Evolutionary conservation across 2,113 vertebrate genomes (phyloP).

Genomic region (Cyprinodon variegatus): DNA sequence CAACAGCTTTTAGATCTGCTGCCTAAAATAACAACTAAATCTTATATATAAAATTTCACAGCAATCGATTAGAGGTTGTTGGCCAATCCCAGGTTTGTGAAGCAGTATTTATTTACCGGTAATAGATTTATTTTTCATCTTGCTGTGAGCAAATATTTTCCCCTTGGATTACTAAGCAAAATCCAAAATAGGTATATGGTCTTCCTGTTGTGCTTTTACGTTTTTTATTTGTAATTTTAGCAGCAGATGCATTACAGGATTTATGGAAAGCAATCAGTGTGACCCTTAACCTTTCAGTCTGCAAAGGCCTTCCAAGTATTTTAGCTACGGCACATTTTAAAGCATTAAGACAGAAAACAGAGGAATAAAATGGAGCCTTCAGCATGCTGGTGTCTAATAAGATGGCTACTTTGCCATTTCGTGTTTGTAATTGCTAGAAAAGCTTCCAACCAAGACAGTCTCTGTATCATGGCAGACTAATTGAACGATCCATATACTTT

Average conservation of each 20-base stretch:
- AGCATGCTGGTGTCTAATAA: background rate
- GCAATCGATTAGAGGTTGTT: background rate
- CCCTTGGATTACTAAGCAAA: background rate
- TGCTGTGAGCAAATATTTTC: background rate
- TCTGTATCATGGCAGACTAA: background rate
- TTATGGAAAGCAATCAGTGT: background rate
- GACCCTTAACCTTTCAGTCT: background rate
- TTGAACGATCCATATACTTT: background rate
- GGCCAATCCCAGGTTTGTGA: background rate
- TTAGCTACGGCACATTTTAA: background rate
- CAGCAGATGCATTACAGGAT: too few relatives aligned
- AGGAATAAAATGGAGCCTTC: background rate
- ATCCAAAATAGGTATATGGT: background rate
- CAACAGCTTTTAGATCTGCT: background rate
- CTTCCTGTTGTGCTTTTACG: background rate
- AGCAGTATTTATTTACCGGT: too few relatives aligned
- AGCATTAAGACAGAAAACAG: background rate
- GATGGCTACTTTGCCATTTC: background rate
- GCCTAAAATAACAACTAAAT: too few relatives aligned
- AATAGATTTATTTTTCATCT: background rate
- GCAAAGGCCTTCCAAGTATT: background rate
- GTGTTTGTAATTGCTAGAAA: background rate
- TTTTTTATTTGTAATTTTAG: too few relatives aligned
- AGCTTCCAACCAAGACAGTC: background rate
- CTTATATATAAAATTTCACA: background rate